A percentile compares a stretch with the other conserved stretches of the same genome.
Evolutionary conservation across 2,888 invertebrate genomes (phyloP).

Genomic region (Camponotus fellah): DNA sequence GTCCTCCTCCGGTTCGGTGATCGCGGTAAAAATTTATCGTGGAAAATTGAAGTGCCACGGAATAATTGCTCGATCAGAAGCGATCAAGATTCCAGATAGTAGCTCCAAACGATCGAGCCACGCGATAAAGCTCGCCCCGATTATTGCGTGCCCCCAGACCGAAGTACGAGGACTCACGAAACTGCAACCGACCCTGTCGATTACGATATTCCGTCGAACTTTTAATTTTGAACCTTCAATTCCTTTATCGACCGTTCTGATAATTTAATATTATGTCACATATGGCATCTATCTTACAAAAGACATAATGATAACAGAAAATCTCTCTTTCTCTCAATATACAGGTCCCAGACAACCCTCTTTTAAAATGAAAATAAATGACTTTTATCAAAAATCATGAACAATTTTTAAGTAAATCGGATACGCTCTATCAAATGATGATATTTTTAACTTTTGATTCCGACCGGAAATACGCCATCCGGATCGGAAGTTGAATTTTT

Average conservation of each 20-base stretch:
- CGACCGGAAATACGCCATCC: too few relatives aligned
- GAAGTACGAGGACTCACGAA: conserved; percentile 56
- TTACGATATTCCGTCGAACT: conserved; percentile 50
- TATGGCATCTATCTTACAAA: background rate
- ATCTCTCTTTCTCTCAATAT: too few relatives aligned
- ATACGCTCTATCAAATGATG: too few relatives aligned
- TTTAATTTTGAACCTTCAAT: conserved; percentile 17
- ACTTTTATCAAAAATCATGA: too few relatives aligned
- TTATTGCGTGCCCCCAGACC: conserved; percentile 64
- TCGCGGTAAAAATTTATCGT: conserved; percentile 63
- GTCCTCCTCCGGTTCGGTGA: conserved; percentile 15
- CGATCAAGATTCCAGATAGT: conserved; percentile 65
- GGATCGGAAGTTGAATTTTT: too few relatives aligned
- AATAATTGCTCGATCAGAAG: conserved; percentile 70
- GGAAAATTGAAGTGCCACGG: conserved; percentile 66
- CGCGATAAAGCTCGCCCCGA: conserved; percentile 62
- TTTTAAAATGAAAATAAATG: too few relatives aligned
- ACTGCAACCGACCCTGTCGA: conserved; percentile 51
- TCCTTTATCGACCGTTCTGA: background rate
- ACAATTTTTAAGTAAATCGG: too few relatives aligned
- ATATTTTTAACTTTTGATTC: too few relatives aligned
- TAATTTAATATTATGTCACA: conserved; percentile 22
- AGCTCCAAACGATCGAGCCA: conserved; percentile 58
- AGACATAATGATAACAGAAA: background rate
- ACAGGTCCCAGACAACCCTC: too few relatives aligned